These are phyloP conservation scores for Serilophus lunatus DNA, from an alignment of 2,113 vertebrate genomes.

Conservation along the genomic window DNA sequence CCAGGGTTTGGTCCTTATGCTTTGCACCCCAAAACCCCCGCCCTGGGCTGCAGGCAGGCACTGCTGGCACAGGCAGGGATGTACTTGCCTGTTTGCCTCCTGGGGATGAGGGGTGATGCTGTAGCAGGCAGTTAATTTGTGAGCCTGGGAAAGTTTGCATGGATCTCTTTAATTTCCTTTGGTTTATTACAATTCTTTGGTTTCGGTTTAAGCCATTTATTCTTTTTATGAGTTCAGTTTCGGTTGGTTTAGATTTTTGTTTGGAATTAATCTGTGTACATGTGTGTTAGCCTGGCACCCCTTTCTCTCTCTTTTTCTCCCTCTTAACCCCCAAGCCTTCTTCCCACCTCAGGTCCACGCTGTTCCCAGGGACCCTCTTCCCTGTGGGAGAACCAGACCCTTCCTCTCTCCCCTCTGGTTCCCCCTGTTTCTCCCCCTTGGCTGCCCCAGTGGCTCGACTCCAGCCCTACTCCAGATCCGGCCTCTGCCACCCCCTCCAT, in stretches of 20 bases:
- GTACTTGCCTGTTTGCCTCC: constrained; percentile 44
- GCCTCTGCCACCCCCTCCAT: not conserved
- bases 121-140: constrained; percentile 70
- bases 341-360: constrained; percentile 6
- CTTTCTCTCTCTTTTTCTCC: constrained; percentile 12
- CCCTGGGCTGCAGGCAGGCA: not conserved
- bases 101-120: constrained; percentile 79
- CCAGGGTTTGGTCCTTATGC: not conserved
- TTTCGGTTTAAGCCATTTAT: constrained; percentile 70
- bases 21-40: not conserved
- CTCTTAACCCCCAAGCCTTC: not conserved
- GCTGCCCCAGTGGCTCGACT: not conserved
- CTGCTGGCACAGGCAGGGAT: not conserved
- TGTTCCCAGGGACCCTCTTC: constrained; percentile 22
- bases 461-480: not conserved
- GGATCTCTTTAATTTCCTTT: constrained; percentile 58
- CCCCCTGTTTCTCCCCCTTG: not conserved
- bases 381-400: not conserved
- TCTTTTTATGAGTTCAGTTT: constrained; percentile 74
- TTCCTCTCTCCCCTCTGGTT: not conserved
- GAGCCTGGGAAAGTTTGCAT: constrained; percentile 90
- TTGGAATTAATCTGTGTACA: constrained; percentile 70
- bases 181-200: constrained; percentile 77
- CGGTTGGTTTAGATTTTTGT: constrained; percentile 66
- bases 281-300: constrained; percentile 70